phyloP scores from a whole-genome alignment of 1,140 invertebrate species.

The Anastatus disparis region DNA sequence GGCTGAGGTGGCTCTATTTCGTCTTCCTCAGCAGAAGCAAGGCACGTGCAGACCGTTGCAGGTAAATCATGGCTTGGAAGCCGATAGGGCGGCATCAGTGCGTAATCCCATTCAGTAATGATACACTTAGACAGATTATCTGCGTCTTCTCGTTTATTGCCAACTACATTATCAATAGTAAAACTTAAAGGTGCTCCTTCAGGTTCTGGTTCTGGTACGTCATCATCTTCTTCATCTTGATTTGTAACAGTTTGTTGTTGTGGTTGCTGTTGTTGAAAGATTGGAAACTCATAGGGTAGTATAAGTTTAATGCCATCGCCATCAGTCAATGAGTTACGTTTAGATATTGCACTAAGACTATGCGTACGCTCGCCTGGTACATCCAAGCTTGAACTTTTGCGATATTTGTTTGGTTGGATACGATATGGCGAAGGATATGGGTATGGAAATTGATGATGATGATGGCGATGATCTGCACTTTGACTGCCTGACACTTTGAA shows the following conservation, averaged over 20 bases:
- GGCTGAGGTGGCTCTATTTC: slow-evolving; percentile 58
- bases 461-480: slow-evolving; percentile 49
- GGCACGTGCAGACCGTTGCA: slow-evolving; percentile 73
- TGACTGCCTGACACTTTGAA: slow-evolving; percentile 66
- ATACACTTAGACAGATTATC: slow-evolving; percentile 61
- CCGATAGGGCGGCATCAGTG: slow-evolving; percentile 66
- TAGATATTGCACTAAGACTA: slow-evolving; percentile 65
- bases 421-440: neutral
- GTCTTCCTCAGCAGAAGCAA: slow-evolving; percentile 71
- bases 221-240: too few species aligned
- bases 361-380: slow-evolving; percentile 67
- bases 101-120: slow-evolving; percentile 66
- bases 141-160: neutral
- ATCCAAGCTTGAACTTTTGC: slow-evolving; percentile 77
- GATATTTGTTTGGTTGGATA: slow-evolving; percentile 59
- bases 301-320: slow-evolving; percentile 70
- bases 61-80: slow-evolving; percentile 61
- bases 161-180: too few species aligned
- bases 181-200: slow-evolving; percentile 36
- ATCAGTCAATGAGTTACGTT: slow-evolving; percentile 72
- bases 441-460: slow-evolving; percentile 31
- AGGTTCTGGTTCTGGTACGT: neutral
- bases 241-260: too few species aligned
- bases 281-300: slow-evolving; percentile 48
- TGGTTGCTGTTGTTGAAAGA: slow-evolving; percentile 31